These are phyloP conservation scores for Magallana nippona DNA, from an alignment of 2,888 invertebrate genomes.

Conservation along the genomic window DNA sequence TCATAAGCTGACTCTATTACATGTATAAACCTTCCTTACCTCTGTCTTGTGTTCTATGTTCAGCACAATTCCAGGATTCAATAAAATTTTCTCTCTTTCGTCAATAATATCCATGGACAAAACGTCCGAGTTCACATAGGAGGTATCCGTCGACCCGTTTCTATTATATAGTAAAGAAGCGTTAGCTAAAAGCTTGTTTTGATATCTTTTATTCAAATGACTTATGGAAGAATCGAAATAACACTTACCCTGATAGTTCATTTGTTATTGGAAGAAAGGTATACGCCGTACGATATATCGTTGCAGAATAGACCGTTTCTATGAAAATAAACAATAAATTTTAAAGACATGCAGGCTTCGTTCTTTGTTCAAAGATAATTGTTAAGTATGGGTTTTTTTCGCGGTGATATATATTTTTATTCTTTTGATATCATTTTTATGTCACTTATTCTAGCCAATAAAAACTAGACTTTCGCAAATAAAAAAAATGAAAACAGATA, in stretches of 20 bases:
- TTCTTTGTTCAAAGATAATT: too few species aligned
- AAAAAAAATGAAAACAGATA: too few species aligned
- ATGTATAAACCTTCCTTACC: background rate
- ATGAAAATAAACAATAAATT: background rate
- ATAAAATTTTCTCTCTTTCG: background rate
- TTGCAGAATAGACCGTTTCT: background rate
- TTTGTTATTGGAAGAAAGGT: background rate
- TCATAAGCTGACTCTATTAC: too few species aligned
- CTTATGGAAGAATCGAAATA: background rate
- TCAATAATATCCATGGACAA: conserved; percentile 5
- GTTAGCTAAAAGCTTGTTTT: too few species aligned
- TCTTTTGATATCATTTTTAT: background rate
- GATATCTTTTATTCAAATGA: too few species aligned
- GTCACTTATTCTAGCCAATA: too few species aligned
- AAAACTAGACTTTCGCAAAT: too few species aligned
- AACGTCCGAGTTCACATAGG: background rate
- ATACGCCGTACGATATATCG: background rate
- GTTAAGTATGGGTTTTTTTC: too few species aligned
- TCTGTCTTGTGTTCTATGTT: background rate
- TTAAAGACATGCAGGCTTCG: too few species aligned
- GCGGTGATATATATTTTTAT: too few species aligned
- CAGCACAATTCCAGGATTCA: conserved; percentile 7
- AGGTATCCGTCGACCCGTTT: background rate
- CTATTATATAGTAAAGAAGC: background rate
- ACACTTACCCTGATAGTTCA: background rate